Evolutionary conservation across 1,140 invertebrate genomes (phyloP), one percentile per base, ranked within the genome.

Genomic region (Aphelinus atriplicis): DNA sequence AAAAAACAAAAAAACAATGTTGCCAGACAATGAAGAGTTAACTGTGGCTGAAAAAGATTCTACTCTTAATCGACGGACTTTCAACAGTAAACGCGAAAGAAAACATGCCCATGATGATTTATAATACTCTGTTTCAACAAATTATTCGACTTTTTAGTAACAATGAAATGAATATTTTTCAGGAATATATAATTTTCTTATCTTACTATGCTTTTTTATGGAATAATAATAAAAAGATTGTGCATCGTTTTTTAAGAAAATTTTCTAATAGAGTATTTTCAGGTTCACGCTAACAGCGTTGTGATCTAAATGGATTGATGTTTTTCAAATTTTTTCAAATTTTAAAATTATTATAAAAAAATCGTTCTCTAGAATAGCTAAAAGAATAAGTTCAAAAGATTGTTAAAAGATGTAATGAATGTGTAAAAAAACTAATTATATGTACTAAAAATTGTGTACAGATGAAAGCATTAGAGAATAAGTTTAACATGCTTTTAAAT

Each of bases 71-170:
- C 9, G 43, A 26, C 6, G 67, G 55, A 73, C 58, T 61, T 66
- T 70, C 63, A 62, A 50, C 43, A 47, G 45, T 63, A 73, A 71
- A 74, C 55, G 66, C 9, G 68, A 51, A 61, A 65, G n/a, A 9
- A 78, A 80, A 79, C 82, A 82, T 81, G 78, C 77, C 77, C 77
- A 79, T 47, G 79, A 81, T 74, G 79, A 83, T 73, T 80, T 83
- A 78, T 82, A 83, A 82, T 77, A 9, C 26, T 70, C 45, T 70
- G 73, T 66, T 79, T 78, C 69, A 72, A 68, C 26, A 26, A 26
- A 26, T 26, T 0, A 26, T 26, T 68, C 76, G 56, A 46, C 63
- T 45, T 3, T 74, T 68, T 45, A 45, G 26, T 53, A 43, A 70
- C 43, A 48, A 42, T 43, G 26, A 56, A 50, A 55, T 26, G 5